These are phyloP conservation scores for Rhabdomys pumilio DNA, from an alignment of 2,797 vertebrate genomes.

Conservation along the genomic window DNA sequence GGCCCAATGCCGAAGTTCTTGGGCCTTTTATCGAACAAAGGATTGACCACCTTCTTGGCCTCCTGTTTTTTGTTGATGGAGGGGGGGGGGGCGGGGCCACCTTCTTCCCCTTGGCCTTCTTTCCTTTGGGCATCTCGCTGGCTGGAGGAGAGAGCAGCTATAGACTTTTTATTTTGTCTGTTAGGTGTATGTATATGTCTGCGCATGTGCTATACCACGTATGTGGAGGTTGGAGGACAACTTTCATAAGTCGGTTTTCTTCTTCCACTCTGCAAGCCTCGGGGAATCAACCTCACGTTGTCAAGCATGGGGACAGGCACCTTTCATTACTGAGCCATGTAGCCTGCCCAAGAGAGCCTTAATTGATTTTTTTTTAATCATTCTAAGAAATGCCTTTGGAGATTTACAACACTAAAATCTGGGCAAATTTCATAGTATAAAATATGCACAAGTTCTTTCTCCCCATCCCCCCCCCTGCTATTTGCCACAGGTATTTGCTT, in stretches of 20 bases:
- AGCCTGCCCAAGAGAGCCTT: background rate
- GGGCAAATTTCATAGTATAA: background rate
- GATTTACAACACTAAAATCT: background rate
- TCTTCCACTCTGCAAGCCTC: background rate
- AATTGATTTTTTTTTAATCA: background rate
- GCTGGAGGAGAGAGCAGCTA: background rate
- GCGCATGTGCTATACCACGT: background rate
- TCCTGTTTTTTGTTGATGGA: no score
- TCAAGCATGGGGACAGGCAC: no score
- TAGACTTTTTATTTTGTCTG: background rate
- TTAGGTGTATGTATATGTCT: background rate
- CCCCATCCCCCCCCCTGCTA: background rate
- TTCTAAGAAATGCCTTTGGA: background rate
- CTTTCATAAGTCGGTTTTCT: background rate
- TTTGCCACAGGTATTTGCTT: background rate
- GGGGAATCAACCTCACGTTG: background rate
- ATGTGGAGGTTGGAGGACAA: background rate
- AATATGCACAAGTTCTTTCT: conserved; percentile 22
- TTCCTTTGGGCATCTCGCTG: no score
- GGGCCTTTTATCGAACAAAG: no score
- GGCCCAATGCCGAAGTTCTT: no score
- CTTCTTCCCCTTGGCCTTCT: no score
- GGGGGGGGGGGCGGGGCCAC: no score
- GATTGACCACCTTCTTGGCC: no score
- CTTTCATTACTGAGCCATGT: background rate